Evolutionary conservation across 2,888 invertebrate genomes (phyloP).

Genomic region (Unio pictorum): DNA sequence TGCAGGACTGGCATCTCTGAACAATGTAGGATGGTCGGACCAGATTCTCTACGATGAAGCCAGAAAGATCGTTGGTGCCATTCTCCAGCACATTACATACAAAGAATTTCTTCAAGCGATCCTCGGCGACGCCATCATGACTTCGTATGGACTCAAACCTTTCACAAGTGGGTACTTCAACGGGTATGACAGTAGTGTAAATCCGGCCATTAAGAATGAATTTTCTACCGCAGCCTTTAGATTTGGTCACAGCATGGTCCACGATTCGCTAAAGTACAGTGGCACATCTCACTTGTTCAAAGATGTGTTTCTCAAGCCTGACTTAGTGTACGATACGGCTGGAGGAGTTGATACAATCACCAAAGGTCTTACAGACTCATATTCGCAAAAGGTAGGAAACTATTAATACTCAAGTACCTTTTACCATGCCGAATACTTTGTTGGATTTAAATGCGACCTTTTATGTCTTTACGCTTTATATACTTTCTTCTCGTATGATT

Average conservation of each 20-base stretch:
- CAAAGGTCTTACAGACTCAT: constrained; percentile 14
- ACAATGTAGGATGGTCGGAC: neutral
- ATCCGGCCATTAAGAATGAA: neutral
- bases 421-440: too few relatives aligned
- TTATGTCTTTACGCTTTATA: too few relatives aligned
- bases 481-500: too few relatives aligned
- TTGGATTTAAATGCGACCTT: too few relatives aligned
- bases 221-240: neutral
- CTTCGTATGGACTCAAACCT: neutral
- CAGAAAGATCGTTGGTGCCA: neutral
- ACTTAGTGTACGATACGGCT: constrained; percentile 11
- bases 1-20: neutral
- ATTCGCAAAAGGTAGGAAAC: constrained; percentile 8
- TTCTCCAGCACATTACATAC: constrained; percentile 3
- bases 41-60: neutral
- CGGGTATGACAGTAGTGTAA: neutral
- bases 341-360: constrained; percentile 14
- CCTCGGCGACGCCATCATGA: neutral
- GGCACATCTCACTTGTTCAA: constrained; percentile 2
- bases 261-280: neutral
- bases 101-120: neutral
- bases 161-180: neutral
- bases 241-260: constrained; percentile 1
- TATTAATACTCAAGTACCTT: too few relatives aligned
- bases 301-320: constrained; percentile 16